Base-by-base conservation (phyloP, 2,113 vertebrate genomes). In the Pampusana beccarii region DNA sequence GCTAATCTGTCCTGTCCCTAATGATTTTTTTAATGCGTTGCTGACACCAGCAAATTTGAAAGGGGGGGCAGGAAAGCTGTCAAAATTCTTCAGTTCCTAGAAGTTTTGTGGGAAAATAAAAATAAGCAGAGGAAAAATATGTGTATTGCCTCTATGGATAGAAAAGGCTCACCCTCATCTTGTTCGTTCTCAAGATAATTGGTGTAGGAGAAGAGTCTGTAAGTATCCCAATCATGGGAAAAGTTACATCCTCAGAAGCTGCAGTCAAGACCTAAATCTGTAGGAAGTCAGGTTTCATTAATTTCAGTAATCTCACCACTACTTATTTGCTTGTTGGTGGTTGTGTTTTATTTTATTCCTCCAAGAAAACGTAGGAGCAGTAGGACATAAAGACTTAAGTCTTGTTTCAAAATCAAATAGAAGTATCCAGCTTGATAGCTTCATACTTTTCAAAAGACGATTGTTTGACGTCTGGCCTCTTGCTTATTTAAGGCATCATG, bases 401-500 rank as follows among this genome's bases (percentile, higher is more conserved):
- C 10, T 26, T 46, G 14, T 79, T 95, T 94, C 40, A 95, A 91
- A 90, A 82, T 79, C 28, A 77, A 69, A 67, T 44, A 81, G 17
- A 25, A 87, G 80, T 54, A 40, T 65, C 36, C 50, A 93, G 40
- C 31, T 70, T 88, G 77, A 80, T 61, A 70, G 26, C 36, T 73
- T 81, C n/a, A 13, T 86, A n/a, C 44, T 91, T 97, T 92, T 89
- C 6, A 9, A 74, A 91, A 71, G 42, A 61, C 56, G 18, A 48
- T 61, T 78, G 29, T 65, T 83, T 92, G 72, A 79, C 64, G 92
- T 95, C 56, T 86, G 86, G 83, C 67, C 72, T 89, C 42, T 40
- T 75, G 44, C 66, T 96, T 87, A 85, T 95, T 97, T 87, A 72
- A 80, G 77, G 66, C 53, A 24, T 53, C 1, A 0, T 62, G 31